phyloP scores from a whole-genome alignment of 2,113 vertebrate species.

The Neotoma lepida region DNA sequence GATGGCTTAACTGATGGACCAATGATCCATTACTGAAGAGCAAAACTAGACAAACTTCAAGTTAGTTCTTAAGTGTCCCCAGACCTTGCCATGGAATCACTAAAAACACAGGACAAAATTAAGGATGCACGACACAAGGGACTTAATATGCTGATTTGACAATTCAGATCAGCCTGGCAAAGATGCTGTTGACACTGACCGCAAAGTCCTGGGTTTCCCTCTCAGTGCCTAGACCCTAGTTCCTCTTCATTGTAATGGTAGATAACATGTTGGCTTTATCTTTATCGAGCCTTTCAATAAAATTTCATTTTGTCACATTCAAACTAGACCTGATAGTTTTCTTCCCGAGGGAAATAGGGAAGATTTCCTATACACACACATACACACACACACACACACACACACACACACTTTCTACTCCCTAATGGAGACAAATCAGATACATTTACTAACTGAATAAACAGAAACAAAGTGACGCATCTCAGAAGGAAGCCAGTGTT shows the following conservation, averaged over 20 bases:
- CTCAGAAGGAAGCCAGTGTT: constrained; percentile 82
- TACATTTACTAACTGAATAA: constrained; percentile 82
- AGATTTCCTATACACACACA: background rate
- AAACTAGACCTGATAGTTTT: constrained; percentile 44
- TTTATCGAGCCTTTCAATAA: constrained; percentile 74
- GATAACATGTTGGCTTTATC: constrained; percentile 73
- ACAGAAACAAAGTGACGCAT: constrained; percentile 84
- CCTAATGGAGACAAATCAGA: constrained; percentile 84
- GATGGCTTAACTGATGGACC: background rate
- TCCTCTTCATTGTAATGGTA: constrained; percentile 63
- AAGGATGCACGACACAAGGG: constrained; percentile 61
- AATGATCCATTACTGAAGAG: background rate
- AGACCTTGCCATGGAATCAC: constrained; percentile 66
- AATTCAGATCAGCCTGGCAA: constrained; percentile 60
- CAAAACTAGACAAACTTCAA: background rate
- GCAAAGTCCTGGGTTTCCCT: constrained; percentile 40
- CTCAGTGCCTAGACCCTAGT: constrained; percentile 55
- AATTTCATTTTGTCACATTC: constrained; percentile 66
- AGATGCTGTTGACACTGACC: constrained; percentile 35
- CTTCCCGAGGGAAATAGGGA: constrained; percentile 62
- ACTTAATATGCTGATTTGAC: constrained; percentile 53
- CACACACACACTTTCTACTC: constrained; percentile 68
- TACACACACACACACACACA: constrained; percentile 41
- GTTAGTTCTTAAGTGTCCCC: constrained; percentile 67
- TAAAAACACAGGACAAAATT: constrained; percentile 67